These are phyloP conservation scores for Pogonomyrmex barbatus DNA, from an alignment of 1,140 invertebrate genomes.

Conservation along the genomic window DNA sequence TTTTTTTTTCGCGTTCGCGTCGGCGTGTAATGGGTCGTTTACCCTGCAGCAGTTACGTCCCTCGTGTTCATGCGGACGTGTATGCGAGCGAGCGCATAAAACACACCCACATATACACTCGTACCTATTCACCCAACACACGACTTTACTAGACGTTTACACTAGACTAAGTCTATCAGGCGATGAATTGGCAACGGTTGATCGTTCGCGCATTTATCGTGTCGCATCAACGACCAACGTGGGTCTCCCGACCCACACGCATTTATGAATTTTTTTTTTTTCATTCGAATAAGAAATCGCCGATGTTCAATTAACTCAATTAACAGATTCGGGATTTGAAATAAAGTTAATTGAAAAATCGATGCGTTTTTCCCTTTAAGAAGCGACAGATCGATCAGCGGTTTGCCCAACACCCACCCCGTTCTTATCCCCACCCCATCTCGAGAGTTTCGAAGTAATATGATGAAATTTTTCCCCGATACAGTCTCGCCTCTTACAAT, in stretches of 20 bases:
- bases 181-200: slow-evolving; percentile 62
- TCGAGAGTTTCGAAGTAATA: slow-evolving; percentile 46
- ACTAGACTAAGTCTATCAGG: slow-evolving; percentile 52
- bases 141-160: slow-evolving; percentile 52
- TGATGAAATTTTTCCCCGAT: slow-evolving; percentile 60
- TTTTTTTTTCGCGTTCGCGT: slow-evolving; percentile 37
- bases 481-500: slow-evolving; percentile 71
- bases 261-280: slow-evolving; percentile 42
- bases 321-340: slow-evolving; percentile 1
- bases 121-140: slow-evolving; percentile 42
- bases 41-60: slow-evolving; percentile 54
- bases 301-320: slow-evolving; percentile 1
- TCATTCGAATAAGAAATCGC: background rate
- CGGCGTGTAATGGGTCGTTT: slow-evolving; percentile 47
- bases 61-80: slow-evolving; percentile 26
- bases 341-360: background rate
- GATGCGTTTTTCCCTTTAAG: background rate
- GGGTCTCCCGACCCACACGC: slow-evolving; percentile 73
- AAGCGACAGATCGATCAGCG: slow-evolving; percentile 45
- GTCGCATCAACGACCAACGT: slow-evolving; percentile 10
- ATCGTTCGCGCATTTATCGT: slow-evolving; percentile 25
- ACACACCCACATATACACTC: slow-evolving; percentile 18
- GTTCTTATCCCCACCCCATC: slow-evolving; percentile 30
- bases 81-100: background rate
- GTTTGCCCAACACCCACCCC: slow-evolving; percentile 31